Conservation (phyloP, 2,113 vertebrate species). For the Gymnocephalus cernua region DNA sequence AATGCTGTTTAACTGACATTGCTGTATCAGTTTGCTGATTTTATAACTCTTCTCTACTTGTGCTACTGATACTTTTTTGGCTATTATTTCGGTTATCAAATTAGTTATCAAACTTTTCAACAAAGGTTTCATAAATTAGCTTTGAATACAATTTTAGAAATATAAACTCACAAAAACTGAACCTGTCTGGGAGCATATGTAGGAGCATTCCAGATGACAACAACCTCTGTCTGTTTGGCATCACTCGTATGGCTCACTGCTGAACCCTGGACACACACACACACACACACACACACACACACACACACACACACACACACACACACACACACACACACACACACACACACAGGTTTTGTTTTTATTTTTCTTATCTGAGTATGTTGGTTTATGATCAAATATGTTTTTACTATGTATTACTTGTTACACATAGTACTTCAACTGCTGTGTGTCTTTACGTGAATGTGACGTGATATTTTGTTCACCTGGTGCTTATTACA, state of each 20-base stretch:
- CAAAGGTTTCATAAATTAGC: not conserved
- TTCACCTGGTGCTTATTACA: slow-evolving; percentile 84
- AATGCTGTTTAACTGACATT: too few relatives aligned
- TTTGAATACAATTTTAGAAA: not conserved
- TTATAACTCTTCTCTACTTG: not conserved
- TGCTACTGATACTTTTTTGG: not conserved
- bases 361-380: not conserved
- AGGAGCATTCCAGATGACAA: slow-evolving; percentile 87
- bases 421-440: too few relatives aligned
- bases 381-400: not conserved
- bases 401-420: not conserved
- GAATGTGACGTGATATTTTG: too few relatives aligned
- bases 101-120: not conserved
- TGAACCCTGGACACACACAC: slow-evolving; percentile 81
- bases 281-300: slow-evolving; percentile 10
- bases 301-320: not conserved
- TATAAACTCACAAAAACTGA: slow-evolving; percentile 87
- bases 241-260: slow-evolving; percentile 89
- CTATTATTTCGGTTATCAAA: not conserved
- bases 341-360: not conserved
- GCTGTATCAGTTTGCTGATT: not conserved
- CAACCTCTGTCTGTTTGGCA: slow-evolving; percentile 78
- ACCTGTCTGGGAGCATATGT: slow-evolving; percentile 74
- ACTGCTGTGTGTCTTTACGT: not conserved
- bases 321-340: too few relatives aligned